phyloP scores from a whole-genome alignment of 2,113 vertebrate species.

The Pteruthius melanotis region DNA sequence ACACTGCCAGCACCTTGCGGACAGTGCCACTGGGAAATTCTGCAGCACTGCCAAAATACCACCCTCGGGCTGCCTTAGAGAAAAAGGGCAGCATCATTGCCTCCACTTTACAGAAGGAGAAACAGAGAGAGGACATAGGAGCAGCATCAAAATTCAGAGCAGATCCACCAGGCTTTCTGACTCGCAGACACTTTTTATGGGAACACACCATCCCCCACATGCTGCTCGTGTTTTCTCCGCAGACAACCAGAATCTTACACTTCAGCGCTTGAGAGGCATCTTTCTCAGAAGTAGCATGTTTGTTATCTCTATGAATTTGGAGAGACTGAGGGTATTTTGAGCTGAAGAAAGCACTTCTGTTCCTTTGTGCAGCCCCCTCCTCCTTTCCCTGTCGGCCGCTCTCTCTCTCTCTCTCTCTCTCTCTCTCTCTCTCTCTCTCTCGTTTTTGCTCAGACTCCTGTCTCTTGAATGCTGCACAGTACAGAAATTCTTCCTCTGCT shows the following conservation, averaged over 20 bases:
- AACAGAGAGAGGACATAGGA: not conserved
- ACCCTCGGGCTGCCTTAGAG: not conserved
- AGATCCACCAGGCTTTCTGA: not conserved
- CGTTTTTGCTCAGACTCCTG: not conserved
- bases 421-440: not conserved
- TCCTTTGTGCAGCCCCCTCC: not conserved
- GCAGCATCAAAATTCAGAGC: not conserved
- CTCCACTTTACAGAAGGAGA: not conserved
- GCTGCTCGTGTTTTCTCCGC: not conserved
- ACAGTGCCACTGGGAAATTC: not conserved
- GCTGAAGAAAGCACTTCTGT: slow-evolving; percentile 18
- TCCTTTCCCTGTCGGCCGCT: rapidly evolving
- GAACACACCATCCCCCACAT: not conserved
- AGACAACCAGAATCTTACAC: not conserved
- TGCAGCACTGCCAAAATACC: not conserved
- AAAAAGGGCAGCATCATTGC: not conserved
- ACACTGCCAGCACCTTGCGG: not conserved
- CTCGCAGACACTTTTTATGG: not conserved
- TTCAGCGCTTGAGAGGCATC: not conserved
- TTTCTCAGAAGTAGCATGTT: not conserved
- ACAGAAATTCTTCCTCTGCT: not conserved
- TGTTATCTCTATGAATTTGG: not conserved
- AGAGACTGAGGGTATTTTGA: not conserved
- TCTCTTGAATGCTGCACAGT: not conserved
- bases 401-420: not conserved